Evolutionary conservation across 2,888 invertebrate genomes (phyloP).

Genomic region (Meta bourneti): DNA sequence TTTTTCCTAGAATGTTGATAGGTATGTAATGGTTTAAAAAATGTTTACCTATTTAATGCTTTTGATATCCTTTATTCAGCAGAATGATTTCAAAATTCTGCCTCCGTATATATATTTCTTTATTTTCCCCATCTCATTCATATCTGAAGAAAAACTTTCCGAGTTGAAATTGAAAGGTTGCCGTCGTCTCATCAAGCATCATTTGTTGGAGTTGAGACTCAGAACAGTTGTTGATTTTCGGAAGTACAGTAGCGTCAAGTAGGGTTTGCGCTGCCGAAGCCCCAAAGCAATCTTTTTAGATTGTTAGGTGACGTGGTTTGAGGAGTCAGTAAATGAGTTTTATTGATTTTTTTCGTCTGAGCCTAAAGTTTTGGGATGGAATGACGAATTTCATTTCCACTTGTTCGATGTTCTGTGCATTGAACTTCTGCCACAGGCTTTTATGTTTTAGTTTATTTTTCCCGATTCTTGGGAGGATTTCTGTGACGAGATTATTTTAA

Average conservation of each 20-base stretch:
- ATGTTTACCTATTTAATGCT: too few relatives aligned
- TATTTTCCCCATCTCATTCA: too few relatives aligned
- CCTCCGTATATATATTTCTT: too few relatives aligned
- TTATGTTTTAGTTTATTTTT: neutral
- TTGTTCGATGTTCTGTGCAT: neutral
- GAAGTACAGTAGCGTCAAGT: neutral
- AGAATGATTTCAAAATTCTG: too few relatives aligned
- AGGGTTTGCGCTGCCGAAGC: neutral
- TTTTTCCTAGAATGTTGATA: too few relatives aligned
- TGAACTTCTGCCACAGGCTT: neutral
- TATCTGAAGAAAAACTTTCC: neutral
- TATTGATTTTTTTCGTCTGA: conserved; percentile 38
- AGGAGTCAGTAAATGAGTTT: conserved; percentile 33
- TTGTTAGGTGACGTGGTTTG: conserved; percentile 11
- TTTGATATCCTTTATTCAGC: too few relatives aligned
- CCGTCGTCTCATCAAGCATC: neutral
- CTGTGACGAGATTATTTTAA: neutral
- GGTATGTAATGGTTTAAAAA: too few relatives aligned
- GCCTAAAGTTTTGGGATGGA: conserved; percentile 6
- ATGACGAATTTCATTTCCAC: neutral
- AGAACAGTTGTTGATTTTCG: conserved; percentile 10
- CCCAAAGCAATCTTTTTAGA: conserved; percentile 17
- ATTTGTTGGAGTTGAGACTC: conserved; percentile 11
- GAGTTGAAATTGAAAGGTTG: neutral
- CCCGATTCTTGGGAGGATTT: neutral